These are phyloP conservation scores for Callosobruchus maculatus DNA, from an alignment of 2,888 invertebrate genomes.

Conservation along the genomic window DNA sequence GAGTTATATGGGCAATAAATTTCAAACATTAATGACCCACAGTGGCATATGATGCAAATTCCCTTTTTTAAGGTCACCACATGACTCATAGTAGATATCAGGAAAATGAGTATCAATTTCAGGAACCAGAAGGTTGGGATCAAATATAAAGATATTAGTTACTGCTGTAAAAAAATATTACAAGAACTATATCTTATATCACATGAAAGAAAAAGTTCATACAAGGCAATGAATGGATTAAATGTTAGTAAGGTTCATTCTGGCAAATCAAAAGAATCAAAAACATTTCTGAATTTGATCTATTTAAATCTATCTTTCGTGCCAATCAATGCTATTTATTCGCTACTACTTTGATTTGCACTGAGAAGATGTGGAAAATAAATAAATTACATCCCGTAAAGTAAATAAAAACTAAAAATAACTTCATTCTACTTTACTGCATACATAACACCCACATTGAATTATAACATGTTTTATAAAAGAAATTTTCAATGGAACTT, in stretches of 20 bases:
- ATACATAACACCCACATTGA: slow-evolving; percentile 30
- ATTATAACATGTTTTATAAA: slow-evolving; percentile 4
- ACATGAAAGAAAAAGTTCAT: neutral
- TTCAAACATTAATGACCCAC: slow-evolving; percentile 14
- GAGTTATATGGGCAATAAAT: slow-evolving; percentile 14
- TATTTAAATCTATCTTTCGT: neutral
- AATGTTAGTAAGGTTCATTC: slow-evolving; percentile 12
- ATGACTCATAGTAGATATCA: slow-evolving; percentile 7
- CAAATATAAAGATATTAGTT: neutral
- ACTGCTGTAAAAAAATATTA: neutral
- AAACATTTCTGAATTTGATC: slow-evolving; percentile 7
- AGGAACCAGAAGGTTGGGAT: neutral
- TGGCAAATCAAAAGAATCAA: slow-evolving; percentile 8
- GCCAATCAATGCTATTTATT: neutral
- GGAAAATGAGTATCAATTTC: slow-evolving; percentile 4
- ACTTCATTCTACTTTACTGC: slow-evolving; percentile 23
- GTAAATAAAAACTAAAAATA: slow-evolving; percentile 33
- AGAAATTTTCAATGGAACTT: slow-evolving; percentile 12
- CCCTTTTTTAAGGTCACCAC: slow-evolving; percentile 32
- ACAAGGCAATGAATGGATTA: neutral
- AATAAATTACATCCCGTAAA: slow-evolving; percentile 25
- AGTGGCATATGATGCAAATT: slow-evolving; percentile 27
- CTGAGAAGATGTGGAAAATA: neutral
- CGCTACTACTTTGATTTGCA: neutral
- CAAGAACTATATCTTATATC: neutral